A percentile compares a stretch with the other conserved stretches of the same genome.
Conservation (phyloP, 2,113 vertebrate species). For the Pseudolaguvia tuberculata region DNA sequence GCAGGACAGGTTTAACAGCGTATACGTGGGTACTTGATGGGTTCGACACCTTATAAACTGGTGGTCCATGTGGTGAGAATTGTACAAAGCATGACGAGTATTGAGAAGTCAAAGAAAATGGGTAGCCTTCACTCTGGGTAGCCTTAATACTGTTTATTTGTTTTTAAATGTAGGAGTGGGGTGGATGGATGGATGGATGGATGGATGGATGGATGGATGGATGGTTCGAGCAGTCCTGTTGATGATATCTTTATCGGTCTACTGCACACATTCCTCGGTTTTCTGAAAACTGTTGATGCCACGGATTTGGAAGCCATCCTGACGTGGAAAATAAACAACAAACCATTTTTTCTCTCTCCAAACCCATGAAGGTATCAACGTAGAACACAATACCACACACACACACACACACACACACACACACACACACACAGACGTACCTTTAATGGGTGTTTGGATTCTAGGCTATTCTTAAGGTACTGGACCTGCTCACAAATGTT, state of each 20-base stretch:
- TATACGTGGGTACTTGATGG: constrained; percentile 10
- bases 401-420: too few relatives aligned
- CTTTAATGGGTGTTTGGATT: neutral
- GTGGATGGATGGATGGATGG: neutral
- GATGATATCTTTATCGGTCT: neutral
- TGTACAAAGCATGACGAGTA: neutral
- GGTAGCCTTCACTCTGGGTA: constrained; percentile 3
- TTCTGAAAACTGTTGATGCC: neutral
- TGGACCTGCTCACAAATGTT: constrained; percentile 10
- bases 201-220: neutral
- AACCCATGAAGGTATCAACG: too few relatives aligned
- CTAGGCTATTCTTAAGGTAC: neutral
- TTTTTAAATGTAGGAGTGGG: neutral
- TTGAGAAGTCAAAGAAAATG: neutral
- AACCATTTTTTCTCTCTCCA: neutral
- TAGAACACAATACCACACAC: too few relatives aligned
- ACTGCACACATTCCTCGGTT: neutral
- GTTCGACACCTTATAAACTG: constrained; percentile 1
- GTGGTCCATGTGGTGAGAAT: neutral
- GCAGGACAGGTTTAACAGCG: constrained; percentile 63
- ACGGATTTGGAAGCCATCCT: constrained; percentile 7
- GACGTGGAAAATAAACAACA: neutral
- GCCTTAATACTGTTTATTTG: constrained; percentile 23
- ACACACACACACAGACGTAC: constrained; percentile 3
- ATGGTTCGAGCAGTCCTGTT: too few relatives aligned